Conservation (phyloP, 2,113 vertebrate genomes). For the Phrynocephalus versicolor region DNA sequence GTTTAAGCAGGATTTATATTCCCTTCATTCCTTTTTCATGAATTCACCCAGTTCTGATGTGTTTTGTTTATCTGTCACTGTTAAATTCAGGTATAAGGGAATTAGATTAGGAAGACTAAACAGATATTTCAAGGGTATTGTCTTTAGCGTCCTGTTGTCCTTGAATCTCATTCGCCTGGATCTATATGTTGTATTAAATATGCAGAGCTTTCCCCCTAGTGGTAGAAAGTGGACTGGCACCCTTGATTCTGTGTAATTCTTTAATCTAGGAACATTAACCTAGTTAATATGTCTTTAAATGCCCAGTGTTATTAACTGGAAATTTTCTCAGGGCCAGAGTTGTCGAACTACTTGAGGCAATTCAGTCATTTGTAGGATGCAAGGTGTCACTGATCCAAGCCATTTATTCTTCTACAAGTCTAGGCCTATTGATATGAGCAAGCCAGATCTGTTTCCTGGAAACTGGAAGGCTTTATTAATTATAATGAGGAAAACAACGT, state of each 20-base stretch:
- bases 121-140: rapidly evolving
- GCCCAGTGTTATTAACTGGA: background rate
- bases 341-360: background rate
- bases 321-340: background rate
- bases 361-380: background rate
- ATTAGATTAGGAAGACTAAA: background rate
- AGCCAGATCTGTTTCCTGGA: background rate
- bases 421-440: background rate
- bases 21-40: background rate
- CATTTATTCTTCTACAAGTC: background rate
- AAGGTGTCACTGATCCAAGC: background rate
- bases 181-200: rapidly evolving
- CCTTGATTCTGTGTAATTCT: background rate
- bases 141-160: constrained; percentile 3
- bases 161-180: rapidly evolving
- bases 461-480: background rate
- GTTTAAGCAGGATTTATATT: background rate
- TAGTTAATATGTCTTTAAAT: background rate
- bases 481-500: background rate
- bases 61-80: background rate
- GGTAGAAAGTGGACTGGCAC: constrained; percentile 10
- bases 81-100: background rate
- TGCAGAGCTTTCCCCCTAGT: constrained; percentile 55
- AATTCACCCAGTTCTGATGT: background rate
- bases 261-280: background rate